Conservation (phyloP, 1,140 invertebrate genomes). For the Vanessa tameamea region DNA sequence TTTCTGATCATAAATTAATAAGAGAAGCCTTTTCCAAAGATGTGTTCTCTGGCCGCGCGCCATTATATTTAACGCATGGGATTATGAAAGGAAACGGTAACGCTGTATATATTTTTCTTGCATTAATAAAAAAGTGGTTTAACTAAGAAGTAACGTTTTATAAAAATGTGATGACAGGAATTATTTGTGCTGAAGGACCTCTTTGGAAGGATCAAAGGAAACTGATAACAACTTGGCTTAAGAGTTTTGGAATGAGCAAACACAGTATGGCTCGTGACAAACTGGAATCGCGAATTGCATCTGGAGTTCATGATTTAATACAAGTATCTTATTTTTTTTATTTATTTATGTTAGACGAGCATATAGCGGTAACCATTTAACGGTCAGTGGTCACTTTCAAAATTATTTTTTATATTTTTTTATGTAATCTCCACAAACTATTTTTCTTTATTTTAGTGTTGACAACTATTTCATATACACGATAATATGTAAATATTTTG, state of each 20-base stretch:
- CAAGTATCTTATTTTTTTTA: slow-evolving; percentile 72
- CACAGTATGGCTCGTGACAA: slow-evolving; percentile 82
- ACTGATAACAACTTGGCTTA: slow-evolving; percentile 86
- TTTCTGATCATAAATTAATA: slow-evolving; percentile 87
- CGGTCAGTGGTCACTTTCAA: too few species aligned
- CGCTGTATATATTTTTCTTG: slow-evolving; percentile 22
- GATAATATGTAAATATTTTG: too few species aligned
- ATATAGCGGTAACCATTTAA: neutral
- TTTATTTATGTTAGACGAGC: neutral
- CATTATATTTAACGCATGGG: slow-evolving; percentile 90
- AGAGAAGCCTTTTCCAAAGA: slow-evolving; percentile 86
- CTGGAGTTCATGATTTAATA: slow-evolving; percentile 83
- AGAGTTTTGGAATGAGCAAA: slow-evolving; percentile 88
- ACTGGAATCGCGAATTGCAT: slow-evolving; percentile 85
- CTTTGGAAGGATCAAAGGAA: slow-evolving; percentile 92
- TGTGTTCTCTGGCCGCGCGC: slow-evolving; percentile 86
- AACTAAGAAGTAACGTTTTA: neutral
- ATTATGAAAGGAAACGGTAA: slow-evolving; percentile 93
- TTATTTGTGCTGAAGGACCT: slow-evolving; percentile 90
- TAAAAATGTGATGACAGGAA: slow-evolving; percentile 81
- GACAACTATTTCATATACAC: too few species aligned
- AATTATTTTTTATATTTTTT: too few species aligned
- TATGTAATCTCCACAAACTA: too few species aligned
- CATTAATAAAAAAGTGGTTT: neutral
- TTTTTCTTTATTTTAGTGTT: too few species aligned